phyloP scores from a whole-genome alignment of 2,888 invertebrate genomes.

The Plagiodera versicolora region DNA sequence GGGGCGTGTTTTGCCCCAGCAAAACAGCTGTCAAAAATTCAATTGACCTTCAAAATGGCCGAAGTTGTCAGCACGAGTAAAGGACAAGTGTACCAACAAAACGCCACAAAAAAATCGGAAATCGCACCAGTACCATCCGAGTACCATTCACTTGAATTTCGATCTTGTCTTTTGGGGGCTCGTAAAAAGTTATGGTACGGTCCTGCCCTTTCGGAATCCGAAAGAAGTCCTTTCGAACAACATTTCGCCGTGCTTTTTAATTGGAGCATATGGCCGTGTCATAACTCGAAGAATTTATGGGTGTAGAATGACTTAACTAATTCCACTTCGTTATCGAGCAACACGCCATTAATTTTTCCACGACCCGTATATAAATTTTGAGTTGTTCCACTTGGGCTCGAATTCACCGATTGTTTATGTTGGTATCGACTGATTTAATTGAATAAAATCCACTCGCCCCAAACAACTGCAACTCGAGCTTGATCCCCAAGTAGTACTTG shows the following conservation, averaged over 20 bases:
- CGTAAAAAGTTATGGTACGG: background rate
- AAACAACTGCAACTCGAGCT: too few relatives aligned
- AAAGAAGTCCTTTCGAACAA: slow-evolving; percentile 16
- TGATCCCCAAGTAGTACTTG: too few relatives aligned
- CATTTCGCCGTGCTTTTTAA: slow-evolving; percentile 40
- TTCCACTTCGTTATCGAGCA: slow-evolving; percentile 43
- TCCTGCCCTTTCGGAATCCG: slow-evolving; percentile 6
- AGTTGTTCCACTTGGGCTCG: slow-evolving; percentile 12
- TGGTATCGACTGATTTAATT: background rate
- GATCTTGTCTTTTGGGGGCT: too few relatives aligned
- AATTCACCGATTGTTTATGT: slow-evolving; percentile 17
- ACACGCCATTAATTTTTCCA: slow-evolving; percentile 45
- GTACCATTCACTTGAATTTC: too few relatives aligned
- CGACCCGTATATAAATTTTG: slow-evolving; percentile 17
- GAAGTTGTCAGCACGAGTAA: too few relatives aligned
- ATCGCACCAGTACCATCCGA: too few relatives aligned
- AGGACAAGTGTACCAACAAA: too few relatives aligned
- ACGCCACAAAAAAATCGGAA: too few relatives aligned
- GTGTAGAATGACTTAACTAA: slow-evolving; percentile 46
- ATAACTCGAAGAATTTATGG: slow-evolving; percentile 46
- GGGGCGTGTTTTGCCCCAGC: too few relatives aligned
- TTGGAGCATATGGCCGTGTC: slow-evolving; percentile 50
- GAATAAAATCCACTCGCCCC: too few relatives aligned
- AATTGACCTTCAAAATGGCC: too few relatives aligned
- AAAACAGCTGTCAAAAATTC: too few relatives aligned